phyloP scores from a whole-genome alignment of 1,140 invertebrate species.

The Acromyrmex heyeri region DNA sequence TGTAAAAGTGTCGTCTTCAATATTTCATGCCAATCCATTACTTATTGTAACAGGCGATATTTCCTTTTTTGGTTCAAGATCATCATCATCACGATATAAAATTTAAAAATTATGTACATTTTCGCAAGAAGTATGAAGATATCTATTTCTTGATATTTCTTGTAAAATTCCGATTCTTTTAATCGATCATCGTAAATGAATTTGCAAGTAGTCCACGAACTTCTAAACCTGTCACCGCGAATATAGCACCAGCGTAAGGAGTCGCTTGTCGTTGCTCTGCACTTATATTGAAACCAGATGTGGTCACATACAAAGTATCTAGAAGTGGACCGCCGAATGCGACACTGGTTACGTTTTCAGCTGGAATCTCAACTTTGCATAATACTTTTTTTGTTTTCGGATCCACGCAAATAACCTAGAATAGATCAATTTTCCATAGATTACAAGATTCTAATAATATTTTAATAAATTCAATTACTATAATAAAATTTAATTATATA shows the following conservation, averaged over 20 bases:
- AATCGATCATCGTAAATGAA: slow-evolving; percentile 41
- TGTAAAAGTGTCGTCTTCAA: no score
- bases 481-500: background rate
- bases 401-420: slow-evolving; percentile 87
- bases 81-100: no score
- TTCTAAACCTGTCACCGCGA: slow-evolving; percentile 90
- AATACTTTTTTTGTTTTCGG: slow-evolving; percentile 87
- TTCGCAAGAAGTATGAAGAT: no score
- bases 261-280: slow-evolving; percentile 87
- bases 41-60: no score
- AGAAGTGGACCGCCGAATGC: slow-evolving; percentile 93
- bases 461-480: background rate
- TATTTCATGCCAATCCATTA: no score
- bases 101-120: no score
- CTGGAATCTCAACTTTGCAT: slow-evolving; percentile 89
- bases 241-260: slow-evolving; percentile 90
- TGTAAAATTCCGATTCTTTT: slow-evolving; percentile 28
- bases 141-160: no score
- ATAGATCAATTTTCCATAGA: slow-evolving; percentile 51
- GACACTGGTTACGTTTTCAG: slow-evolving; percentile 91
- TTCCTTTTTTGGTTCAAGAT: no score
- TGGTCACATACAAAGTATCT: slow-evolving; percentile 93
- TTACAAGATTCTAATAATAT: background rate
- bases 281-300: slow-evolving; percentile 85
- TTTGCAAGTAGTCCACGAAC: slow-evolving; percentile 87